Base-by-base conservation (phyloP, 1,140 invertebrate genomes). In the Lasioglossum albipes region DNA sequence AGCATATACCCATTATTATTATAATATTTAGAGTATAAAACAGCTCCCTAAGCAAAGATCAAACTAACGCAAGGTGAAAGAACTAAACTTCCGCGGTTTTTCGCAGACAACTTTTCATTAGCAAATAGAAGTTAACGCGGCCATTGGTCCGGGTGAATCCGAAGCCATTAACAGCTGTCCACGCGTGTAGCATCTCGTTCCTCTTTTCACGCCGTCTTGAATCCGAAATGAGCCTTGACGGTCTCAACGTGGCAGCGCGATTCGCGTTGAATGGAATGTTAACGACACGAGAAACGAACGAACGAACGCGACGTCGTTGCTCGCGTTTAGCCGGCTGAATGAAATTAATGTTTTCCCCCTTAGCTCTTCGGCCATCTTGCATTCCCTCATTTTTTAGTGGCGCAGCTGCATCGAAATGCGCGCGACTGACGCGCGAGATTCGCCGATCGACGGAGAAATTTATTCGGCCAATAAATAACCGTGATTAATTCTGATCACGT, bases 401-500 rank as follows among this genome's bases (percentile, higher is more conserved):
- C 84, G 84, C 84, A 84, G 83, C 52, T 85, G 79, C 74, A 45
- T 82, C 45, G 42, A 42, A 70, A 75, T 42, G 68, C 20, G 65
- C 67, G 2, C 77, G 68, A 54, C 54, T 61, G 78, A 71, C 81
- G 71, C 62, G 59, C 52, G 69, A 65, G 67, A 84, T 82, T 81
- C 74, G 41, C 69, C 66, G 66, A 85, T 85, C 64, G 82, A 71
- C 52, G 61, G 36, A 16, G 77, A 85, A 36, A 85, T 85, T 85
- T 85, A 85, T 85, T 85, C 83, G 72, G 54, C 52, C 83, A 74
- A 80, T 85, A 85, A 85, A 85, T 85, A 85, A 85, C 79, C 73
- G 61, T 74, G 84, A 85, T 85, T 84, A 85, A 85, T 85, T 85
- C 83, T 78, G 84, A 85, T 85, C 84, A 78, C 84, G 79, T 85